These are phyloP conservation scores for Acromyrmex heyeri DNA, from an alignment of 1,140 invertebrate species.

Conservation along the genomic window DNA sequence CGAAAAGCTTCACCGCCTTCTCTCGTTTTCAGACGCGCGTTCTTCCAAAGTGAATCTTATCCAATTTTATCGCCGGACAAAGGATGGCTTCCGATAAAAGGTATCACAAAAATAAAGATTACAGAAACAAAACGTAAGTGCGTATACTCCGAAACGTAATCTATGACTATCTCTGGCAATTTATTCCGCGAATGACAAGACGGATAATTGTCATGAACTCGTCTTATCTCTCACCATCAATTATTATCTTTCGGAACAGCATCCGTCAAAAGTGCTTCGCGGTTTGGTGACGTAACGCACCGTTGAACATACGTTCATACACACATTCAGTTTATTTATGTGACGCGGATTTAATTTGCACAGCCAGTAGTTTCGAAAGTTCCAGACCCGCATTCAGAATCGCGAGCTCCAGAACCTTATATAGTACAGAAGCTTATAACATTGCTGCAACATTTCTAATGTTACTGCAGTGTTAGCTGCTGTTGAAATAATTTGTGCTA, in stretches of 20 bases:
- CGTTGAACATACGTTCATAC: not conserved
- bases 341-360: not conserved
- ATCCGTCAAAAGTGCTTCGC: not conserved
- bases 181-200: not conserved
- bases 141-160: not conserved
- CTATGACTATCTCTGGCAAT: not conserved
- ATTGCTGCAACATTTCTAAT: too few species aligned
- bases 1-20: not conserved
- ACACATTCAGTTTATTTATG: not conserved
- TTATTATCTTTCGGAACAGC: not conserved
- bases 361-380: not conserved
- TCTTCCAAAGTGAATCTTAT: not conserved
- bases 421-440: too few species aligned
- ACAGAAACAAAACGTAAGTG: not conserved
- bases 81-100: not conserved
- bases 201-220: not conserved
- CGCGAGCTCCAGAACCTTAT: not conserved
- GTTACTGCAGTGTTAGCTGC: too few species aligned
- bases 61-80: too few species aligned
- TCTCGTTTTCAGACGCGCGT: not conserved
- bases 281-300: not conserved
- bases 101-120: not conserved
- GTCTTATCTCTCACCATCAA: not conserved
- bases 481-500: too few species aligned
- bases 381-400: too few species aligned